Evolutionary conservation across 2,797 vertebrate genomes (phyloP).

Genomic region (Artibeus lituratus): DNA sequence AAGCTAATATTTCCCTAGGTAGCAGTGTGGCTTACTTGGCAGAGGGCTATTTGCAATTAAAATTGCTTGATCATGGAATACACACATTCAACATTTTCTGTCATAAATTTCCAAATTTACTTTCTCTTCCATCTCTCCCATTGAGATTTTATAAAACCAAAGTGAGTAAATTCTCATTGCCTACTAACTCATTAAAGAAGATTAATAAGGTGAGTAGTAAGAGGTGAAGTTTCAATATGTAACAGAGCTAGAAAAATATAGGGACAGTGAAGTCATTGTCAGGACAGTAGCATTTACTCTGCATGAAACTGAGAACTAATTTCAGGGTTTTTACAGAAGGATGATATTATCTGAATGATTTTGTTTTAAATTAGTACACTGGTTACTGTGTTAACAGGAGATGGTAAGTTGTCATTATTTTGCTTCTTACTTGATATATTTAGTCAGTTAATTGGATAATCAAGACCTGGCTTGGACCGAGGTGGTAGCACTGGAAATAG

Average conservation of each 20-base stretch:
- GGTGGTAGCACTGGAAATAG: rapidly evolving
- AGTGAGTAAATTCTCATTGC: background rate
- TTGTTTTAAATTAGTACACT: background rate
- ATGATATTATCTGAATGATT: background rate
- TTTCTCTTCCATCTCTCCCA: too few relatives aligned
- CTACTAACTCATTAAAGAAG: background rate
- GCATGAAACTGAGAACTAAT: background rate
- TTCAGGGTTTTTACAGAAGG: background rate
- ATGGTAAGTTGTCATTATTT: background rate
- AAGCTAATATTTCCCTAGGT: background rate
- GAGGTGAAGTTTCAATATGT: background rate
- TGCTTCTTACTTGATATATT: background rate
- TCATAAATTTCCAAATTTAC: background rate
- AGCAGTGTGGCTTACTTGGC: background rate
- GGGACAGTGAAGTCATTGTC: background rate
- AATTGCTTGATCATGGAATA: background rate
- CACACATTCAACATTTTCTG: background rate
- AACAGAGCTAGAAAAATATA: background rate
- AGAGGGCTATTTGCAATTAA: background rate
- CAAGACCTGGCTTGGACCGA: background rate
- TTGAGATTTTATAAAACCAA: background rate
- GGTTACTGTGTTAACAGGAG: background rate
- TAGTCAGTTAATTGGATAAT: background rate
- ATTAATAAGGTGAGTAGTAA: background rate
- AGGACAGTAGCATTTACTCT: background rate